Conservation (phyloP, 2,113 vertebrate genomes). For the Hemichromis elongatus region DNA sequence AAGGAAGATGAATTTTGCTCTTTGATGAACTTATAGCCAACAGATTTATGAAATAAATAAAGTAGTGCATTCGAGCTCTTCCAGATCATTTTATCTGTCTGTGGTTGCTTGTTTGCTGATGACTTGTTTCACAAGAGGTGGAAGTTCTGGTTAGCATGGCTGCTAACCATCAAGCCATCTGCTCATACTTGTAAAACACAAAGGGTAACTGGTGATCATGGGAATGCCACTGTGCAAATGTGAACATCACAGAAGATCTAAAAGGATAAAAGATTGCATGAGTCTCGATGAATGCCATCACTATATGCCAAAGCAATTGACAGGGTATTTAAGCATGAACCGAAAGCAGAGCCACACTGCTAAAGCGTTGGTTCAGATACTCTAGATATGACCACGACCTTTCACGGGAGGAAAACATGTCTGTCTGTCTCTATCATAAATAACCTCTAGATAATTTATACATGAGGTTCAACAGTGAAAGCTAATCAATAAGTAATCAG, state of each 20-base stretch:
- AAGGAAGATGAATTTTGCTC: background rate
- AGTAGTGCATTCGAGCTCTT: background rate
- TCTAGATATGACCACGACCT: background rate
- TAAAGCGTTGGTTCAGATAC: background rate
- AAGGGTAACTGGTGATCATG: background rate
- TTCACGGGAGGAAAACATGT: background rate
- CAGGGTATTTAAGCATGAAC: background rate
- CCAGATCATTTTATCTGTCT: conserved; percentile 36
- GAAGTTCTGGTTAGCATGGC: no score
- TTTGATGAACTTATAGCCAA: background rate
- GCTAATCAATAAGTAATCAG: conserved; percentile 37
- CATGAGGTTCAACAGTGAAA: conserved; percentile 4
- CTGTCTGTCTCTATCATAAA: background rate
- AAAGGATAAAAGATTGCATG: background rate
- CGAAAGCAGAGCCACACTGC: background rate
- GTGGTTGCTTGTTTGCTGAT: conserved; percentile 14
- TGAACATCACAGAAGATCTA: background rate
- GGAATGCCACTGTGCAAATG: background rate
- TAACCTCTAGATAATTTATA: conserved; percentile 9
- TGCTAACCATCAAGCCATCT: background rate
- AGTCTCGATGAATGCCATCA: background rate
- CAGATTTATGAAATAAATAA: conserved; percentile 12
- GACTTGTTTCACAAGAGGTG: conserved; percentile 10
- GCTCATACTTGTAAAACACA: background rate
- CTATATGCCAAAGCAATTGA: background rate